phyloP scores from a whole-genome alignment of 2,113 vertebrate species.

The Scophthalmus maximus region DNA sequence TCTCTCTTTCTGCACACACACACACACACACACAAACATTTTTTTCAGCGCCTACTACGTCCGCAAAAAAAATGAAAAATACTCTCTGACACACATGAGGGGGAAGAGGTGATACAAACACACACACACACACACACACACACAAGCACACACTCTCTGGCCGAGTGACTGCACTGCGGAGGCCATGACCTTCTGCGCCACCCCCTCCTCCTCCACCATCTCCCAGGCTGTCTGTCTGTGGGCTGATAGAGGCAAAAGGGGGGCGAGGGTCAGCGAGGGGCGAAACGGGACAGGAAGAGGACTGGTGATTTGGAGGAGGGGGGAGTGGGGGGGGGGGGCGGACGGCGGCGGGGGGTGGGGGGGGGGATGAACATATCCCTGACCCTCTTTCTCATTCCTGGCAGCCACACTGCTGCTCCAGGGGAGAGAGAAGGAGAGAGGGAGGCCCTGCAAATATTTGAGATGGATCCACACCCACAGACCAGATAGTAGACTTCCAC shows the following conservation, averaged over 20 bases:
- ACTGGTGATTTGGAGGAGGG: slow-evolving; percentile 72
- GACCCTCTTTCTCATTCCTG: slow-evolving; percentile 69
- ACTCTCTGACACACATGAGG: not conserved
- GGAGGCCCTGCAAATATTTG: slow-evolving; percentile 70
- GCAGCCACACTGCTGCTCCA: slow-evolving; percentile 59
- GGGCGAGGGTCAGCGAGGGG: slow-evolving; percentile 20
- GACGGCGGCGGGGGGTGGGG: not conserved
- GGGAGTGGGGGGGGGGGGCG: not conserved
- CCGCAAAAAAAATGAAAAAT: slow-evolving; percentile 1
- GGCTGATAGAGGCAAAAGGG: slow-evolving; percentile 43
- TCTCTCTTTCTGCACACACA: slow-evolving; percentile 21
- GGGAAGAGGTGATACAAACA: not conserved
- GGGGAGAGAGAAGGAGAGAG: slow-evolving; percentile 43
- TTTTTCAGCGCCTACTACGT: slow-evolving; percentile 30
- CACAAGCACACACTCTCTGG: slow-evolving; percentile 31
- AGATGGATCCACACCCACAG: slow-evolving; percentile 63
- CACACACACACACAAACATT: slow-evolving; percentile 12
- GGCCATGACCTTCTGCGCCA: slow-evolving; percentile 58
- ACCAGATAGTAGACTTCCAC: slow-evolving; percentile 61
- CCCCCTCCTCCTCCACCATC: slow-evolving; percentile 41
- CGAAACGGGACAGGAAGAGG: slow-evolving; percentile 66
- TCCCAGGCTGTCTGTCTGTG: slow-evolving; percentile 69
- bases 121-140: slow-evolving; percentile 13
- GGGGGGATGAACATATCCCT: slow-evolving; percentile 55
- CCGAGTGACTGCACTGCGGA: slow-evolving; percentile 60